Base-by-base conservation (phyloP, 1,140 invertebrate species). In the Aphelinus certus region DNA sequence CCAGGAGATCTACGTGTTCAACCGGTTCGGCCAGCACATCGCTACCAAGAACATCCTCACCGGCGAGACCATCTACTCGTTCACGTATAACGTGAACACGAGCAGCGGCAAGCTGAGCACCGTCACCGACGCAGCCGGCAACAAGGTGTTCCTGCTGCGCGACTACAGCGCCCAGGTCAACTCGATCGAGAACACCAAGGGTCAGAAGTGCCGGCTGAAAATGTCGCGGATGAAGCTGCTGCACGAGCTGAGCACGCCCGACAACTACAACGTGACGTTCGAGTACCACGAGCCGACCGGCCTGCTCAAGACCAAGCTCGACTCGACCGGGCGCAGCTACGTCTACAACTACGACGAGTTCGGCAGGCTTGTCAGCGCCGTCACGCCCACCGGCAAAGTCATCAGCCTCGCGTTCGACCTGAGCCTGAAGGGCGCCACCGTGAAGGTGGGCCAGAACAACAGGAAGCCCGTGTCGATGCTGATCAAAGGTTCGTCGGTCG, bases 331-430 rank as follows among this genome's bases (percentile, higher is more conserved):
- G 2, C 90, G 96, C 70, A 95, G 95, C 68, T 97, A 96, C 82
- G 94, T 97, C 1, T 99, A 98, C 85, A 94, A 96, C 82, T 99
- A 98, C 82, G 96, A 99, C 83, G 94, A 96, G 82, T 98, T 97
- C 85, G 97, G 97, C 9, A 91, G 97, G 78, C 87, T 98, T 0
- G 95, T 94, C 3, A 94, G 93, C 3, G 95, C 96, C 2, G 94
- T 98, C 0, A 97, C 96, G 3, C 97, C 97, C 0, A 98, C 96
- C 45, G 97, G 96, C 1, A 93, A 95, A 88, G 92, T 96, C 1
- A 94, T 96, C 55, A 93, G 92, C 62, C 84, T 98, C 0, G 92
- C 92, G 1, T 97, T 97, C 81, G 95, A 97, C 85, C 86, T 97
- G 26, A 96, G 94, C 81, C 85, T 95, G 1, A 95, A 96, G 88